Evolutionary conservation across 2,113 vertebrate genomes (phyloP), one percentile per base, ranked within the genome.

Genomic region (Nothoprocta pentlandii): DNA sequence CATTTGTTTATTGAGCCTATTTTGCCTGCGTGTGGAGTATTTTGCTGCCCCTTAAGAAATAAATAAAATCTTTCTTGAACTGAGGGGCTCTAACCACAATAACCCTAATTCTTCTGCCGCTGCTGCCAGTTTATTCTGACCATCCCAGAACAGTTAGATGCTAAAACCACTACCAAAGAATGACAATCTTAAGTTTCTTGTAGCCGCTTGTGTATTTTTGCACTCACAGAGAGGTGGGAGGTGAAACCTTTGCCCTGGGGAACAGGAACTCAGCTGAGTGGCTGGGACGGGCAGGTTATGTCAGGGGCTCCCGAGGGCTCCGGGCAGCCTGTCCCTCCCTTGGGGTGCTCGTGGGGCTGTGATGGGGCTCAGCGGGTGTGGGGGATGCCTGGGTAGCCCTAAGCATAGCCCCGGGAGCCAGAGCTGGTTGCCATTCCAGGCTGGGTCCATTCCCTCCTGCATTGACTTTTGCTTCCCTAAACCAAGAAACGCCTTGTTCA

Each of bases 21-120:
- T 90, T 26, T 92, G 62, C 42, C 73, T 71, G 2, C 47, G 47
- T 47, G 47, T 32, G 59, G 80, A 23, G 15, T 77, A 3, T 85
- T 90, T 68, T 86, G 61, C 70, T 76, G 32, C n/a, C 53, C 90
- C n/a, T 66, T 78, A 64, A 68, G 42, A 90, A 92, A 66, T 42
- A 84, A 96, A 58, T 63, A 82, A 46, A 67, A 26, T 44, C 34
- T 92, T 61, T 41, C 17, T 5, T 58, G 47, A n/a, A n/a, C 81
- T 79, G 46, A 84, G 73, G 44, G 36, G 6, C 62, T 78, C 6
- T 75, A 71, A 87, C 63, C 46, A 61, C 41, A 73, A n/a, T 85
- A 74, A 91, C 51, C 7, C 51, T 41, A 85, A 73, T 22, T 66
- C 10, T 73, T 16, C 34, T 78, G 64, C 76, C 30, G 23, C 13